A percentile compares a stretch with the other conserved stretches of the same genome.
phyloP scores from a whole-genome alignment of 2,888 invertebrate genomes.

The Erannis defoliaria region DNA sequence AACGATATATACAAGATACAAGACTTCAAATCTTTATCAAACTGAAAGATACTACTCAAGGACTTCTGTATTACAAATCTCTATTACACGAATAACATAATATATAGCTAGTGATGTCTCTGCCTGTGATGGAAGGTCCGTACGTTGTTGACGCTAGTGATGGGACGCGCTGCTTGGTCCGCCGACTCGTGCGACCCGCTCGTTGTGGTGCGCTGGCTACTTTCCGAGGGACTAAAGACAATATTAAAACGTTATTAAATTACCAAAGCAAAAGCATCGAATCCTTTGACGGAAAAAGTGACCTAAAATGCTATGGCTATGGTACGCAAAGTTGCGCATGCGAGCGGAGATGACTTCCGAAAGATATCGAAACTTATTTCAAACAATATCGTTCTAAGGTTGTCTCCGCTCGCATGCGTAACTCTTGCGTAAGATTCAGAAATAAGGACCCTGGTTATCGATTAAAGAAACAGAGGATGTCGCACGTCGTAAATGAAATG shows the following conservation, averaged over 20 bases:
- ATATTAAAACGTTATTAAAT: neutral
- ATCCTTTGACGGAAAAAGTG: too few species aligned
- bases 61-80: neutral
- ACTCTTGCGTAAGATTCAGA: too few species aligned
- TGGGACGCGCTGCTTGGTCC: constrained; percentile 80
- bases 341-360: too few species aligned
- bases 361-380: too few species aligned
- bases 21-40: neutral
- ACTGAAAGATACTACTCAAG: neutral
- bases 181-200: constrained; percentile 73
- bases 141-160: constrained; percentile 70
- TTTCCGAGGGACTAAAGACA: constrained; percentile 65
- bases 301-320: too few species aligned
- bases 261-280: neutral
- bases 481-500: too few species aligned
- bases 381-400: too few species aligned
- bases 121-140: constrained; percentile 49
- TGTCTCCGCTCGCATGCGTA: too few species aligned
- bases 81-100: too few species aligned
- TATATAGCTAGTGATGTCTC: constrained; percentile 35
- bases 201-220: constrained; percentile 71
- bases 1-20: neutral
- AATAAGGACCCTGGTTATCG: too few species aligned
- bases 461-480: too few species aligned
- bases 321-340: too few species aligned